Conservation (phyloP, 2,888 invertebrate species). For the Escarpia spicata region DNA sequence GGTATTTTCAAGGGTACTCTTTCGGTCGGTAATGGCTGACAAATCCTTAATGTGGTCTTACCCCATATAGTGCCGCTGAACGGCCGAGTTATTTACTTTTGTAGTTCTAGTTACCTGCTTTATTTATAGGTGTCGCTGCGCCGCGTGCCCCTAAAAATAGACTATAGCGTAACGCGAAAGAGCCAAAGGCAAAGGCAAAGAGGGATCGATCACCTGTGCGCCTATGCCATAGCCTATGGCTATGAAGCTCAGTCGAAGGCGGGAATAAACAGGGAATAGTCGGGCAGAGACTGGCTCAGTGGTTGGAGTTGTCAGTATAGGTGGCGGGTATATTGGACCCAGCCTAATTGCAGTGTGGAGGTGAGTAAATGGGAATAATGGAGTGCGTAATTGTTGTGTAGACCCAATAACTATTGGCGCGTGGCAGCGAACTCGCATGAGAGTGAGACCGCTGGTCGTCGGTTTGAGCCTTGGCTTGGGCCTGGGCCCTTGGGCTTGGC, state of each 20-base stretch:
- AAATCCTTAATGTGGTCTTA: too few relatives aligned
- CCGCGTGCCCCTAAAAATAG: neutral
- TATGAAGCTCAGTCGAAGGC: neutral
- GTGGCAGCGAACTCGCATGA: neutral
- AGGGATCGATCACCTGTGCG: neutral
- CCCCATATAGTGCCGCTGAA: neutral
- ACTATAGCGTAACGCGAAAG: neutral
- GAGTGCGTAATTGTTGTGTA: neutral
- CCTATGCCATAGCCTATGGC: too few relatives aligned
- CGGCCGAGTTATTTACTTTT: neutral
- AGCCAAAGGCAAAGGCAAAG: too few relatives aligned
- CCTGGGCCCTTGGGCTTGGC: neutral
- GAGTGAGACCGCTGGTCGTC: neutral
- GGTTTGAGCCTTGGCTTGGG: neutral
- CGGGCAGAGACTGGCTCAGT: neutral
- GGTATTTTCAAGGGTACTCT: too few relatives aligned
- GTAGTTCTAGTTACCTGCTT: neutral
- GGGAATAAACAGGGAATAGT: slow-evolving; percentile 12
- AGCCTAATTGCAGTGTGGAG: neutral
- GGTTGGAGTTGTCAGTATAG: neutral
- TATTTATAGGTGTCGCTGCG: slow-evolving; percentile 13
- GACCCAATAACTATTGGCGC: neutral
- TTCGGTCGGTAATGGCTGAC: too few relatives aligned
- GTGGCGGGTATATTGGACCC: neutral
- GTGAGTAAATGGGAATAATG: neutral